These are phyloP conservation scores for Ochropacha duplaris DNA, from an alignment of 2,888 invertebrate species.

Conservation along the genomic window DNA sequence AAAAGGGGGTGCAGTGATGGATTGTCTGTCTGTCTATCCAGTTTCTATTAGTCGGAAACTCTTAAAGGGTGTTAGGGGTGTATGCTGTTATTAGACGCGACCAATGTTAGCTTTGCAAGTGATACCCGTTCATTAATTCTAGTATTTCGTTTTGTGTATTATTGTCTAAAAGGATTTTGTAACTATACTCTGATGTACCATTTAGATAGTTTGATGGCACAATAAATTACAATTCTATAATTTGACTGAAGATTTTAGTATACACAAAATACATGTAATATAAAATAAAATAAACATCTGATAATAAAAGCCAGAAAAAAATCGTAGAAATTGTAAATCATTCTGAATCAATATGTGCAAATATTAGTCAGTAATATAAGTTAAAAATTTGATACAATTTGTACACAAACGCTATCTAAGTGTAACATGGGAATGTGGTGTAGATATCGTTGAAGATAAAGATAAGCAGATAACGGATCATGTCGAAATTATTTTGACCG, in stretches of 20 bases:
- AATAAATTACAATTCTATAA: too few relatives aligned
- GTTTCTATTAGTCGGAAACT: slow-evolving; percentile 80
- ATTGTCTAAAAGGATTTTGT: slow-evolving; percentile 55
- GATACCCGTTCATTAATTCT: slow-evolving; percentile 68
- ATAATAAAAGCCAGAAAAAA: neutral
- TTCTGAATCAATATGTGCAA: neutral
- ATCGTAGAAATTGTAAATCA: slow-evolving; percentile 3
- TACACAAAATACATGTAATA: too few relatives aligned
- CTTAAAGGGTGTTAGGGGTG: slow-evolving; percentile 79
- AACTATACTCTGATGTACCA: too few relatives aligned
- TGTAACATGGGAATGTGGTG: slow-evolving; percentile 7
- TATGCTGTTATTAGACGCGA: slow-evolving; percentile 68
- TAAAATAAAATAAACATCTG: too few relatives aligned
- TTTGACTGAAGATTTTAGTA: too few relatives aligned
- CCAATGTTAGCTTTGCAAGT: slow-evolving; percentile 75
- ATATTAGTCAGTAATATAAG: neutral
- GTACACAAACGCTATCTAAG: slow-evolving; percentile 2
- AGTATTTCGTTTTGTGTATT: slow-evolving; percentile 45
- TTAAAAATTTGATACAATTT: slow-evolving; percentile 1
- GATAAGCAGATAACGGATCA: slow-evolving; percentile 14
- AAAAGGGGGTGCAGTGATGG: slow-evolving; percentile 74
- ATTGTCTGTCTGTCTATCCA: slow-evolving; percentile 76
- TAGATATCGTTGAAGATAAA: slow-evolving; percentile 6
- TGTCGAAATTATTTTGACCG: slow-evolving; percentile 40
- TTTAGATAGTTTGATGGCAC: too few relatives aligned